Percentiles rank a stretch among this genome's conserved stretches.
Evolutionary conservation across 2,888 invertebrate genomes (phyloP).

Genomic region (Podabrus alpinus): DNA sequence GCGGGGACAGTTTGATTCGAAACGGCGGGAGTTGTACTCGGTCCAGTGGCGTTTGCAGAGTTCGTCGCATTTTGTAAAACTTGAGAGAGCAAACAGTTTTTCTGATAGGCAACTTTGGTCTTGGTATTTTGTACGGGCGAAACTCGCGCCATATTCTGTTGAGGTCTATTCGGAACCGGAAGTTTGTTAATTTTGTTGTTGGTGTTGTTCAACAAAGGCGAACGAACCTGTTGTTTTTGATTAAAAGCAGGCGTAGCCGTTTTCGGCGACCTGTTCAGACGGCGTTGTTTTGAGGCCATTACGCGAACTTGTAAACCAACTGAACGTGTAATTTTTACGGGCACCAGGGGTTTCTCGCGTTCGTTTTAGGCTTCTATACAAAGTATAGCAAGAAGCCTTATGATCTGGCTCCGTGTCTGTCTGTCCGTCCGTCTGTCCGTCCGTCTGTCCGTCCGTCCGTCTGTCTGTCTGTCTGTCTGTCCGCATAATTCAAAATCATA

Average conservation of each 20-base stretch:
- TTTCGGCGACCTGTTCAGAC: background rate
- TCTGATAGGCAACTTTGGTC: background rate
- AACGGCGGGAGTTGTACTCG: background rate
- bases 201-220: background rate
- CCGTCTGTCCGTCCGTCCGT: no score
- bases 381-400: no score
- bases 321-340: conserved; percentile 81
- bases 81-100: background rate
- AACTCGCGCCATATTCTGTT: background rate
- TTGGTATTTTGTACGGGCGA: background rate
- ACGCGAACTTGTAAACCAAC: conserved; percentile 79
- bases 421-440: no score
- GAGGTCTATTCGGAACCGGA: background rate
- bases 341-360: conserved; percentile 62
- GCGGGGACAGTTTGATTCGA: background rate
- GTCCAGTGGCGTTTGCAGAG: background rate
- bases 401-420: no score
- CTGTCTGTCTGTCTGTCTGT: no score
- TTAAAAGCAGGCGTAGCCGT: background rate
- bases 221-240: background rate
- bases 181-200: background rate
- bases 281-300: conserved; percentile 2
- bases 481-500: no score
- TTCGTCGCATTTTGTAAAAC: background rate
- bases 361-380: no score